Evolutionary conservation across 2,888 invertebrate genomes (phyloP), one percentile per base, ranked within the genome.

Genomic region (Agriopis marginaria): DNA sequence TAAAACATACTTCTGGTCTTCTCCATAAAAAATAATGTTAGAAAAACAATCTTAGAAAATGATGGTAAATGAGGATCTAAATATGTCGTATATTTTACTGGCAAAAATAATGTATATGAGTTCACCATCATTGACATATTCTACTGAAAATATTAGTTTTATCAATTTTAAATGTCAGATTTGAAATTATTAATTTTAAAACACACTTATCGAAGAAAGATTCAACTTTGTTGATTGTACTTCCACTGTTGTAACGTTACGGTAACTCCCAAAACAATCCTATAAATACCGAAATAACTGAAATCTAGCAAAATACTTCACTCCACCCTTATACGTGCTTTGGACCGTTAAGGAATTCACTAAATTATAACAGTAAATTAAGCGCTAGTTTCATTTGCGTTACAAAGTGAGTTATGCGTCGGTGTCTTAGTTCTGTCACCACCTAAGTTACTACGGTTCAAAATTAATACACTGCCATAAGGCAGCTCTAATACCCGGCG

Each of bases 391-490:
- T 93, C 93, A 94, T 94, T 93, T 93, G 92, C 88, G 90, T 92
- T 89, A 91, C 92, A 86, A 88, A 89, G 92, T 94, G 93, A 93
- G 89, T 93, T 93, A 94, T 94, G 93, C 88, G 89, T 89, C 86
- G 90, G 91, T 93, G 93, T 94, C 94, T 93, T 93, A 93, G 93
- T 92, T 93, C 93, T 93, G 93, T 94, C 94, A 93, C 93, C 93
- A 86, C 89, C 88, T 89, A 93, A 93, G 89, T 93, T 93, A 94
- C 93, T 90, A 92, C 92, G 93, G 93, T 93, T 93, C 93, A 93
- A 93, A 94, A 94, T 94, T 93, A 93, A 94, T 94, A 93, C 93
- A 93, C 88, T 90, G 89, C 93, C 92, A 93, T 94, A 94, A 93
- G 93, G 92, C 91, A 89, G 85, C 90, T 89, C 88, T 90, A 93